A percentile compares a stretch with the other conserved stretches of the same genome.
Evolutionary conservation across 2,113 vertebrate genomes (phyloP).

Genomic region (Phyllopteryx taeniolatus): DNA sequence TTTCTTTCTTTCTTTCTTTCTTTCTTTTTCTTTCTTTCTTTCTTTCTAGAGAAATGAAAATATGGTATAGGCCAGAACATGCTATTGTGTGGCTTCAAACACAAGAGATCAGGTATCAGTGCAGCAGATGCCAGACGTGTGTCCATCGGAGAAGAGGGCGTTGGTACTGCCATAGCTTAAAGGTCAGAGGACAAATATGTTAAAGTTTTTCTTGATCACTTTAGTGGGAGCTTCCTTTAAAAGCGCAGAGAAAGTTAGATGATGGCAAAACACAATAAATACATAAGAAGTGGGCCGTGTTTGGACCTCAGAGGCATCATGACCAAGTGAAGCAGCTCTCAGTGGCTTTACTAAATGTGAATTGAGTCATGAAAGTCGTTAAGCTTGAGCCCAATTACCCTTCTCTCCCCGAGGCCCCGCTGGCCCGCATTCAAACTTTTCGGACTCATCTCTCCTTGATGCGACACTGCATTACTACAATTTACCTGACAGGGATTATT

Average conservation of each 20-base stretch:
- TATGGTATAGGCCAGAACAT: slow-evolving; percentile 37
- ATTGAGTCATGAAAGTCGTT: slow-evolving; percentile 32
- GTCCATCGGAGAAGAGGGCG: slow-evolving; percentile 38
- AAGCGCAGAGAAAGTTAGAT: background rate
- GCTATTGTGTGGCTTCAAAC: slow-evolving; percentile 55
- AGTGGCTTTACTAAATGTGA: slow-evolving; percentile 25
- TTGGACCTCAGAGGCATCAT: slow-evolving; percentile 15
- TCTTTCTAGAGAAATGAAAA: slow-evolving; percentile 30
- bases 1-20: too few species aligned
- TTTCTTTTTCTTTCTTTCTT: background rate
- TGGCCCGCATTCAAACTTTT: too few species aligned
- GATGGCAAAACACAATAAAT: background rate
- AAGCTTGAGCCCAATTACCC: slow-evolving; percentile 11
- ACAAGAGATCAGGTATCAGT: slow-evolving; percentile 72
- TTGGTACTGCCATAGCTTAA: slow-evolving; percentile 32
- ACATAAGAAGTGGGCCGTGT: background rate
- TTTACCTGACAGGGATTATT: too few species aligned
- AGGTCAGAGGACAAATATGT: background rate
- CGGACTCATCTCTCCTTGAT: too few species aligned
- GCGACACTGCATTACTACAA: too few species aligned
- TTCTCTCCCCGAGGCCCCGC: background rate
- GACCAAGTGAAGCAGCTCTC: slow-evolving; percentile 44
- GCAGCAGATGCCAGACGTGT: slow-evolving; percentile 71
- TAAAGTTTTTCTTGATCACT: too few species aligned
- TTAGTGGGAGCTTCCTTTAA: background rate